Evolutionary conservation across 2,888 invertebrate genomes (phyloP).

Genomic region (Hyalella azteca): DNA sequence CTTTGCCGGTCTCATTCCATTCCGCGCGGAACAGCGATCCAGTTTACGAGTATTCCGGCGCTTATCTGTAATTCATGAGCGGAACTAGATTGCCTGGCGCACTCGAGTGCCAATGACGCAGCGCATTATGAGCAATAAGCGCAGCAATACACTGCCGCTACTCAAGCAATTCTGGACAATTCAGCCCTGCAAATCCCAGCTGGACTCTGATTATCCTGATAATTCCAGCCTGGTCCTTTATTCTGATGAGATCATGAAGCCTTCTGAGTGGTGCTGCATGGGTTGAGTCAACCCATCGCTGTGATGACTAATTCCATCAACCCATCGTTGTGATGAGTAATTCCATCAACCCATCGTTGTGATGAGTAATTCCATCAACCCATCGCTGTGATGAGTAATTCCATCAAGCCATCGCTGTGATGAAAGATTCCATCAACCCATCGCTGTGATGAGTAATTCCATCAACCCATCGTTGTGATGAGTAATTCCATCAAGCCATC

Average conservation of each 20-base stretch:
- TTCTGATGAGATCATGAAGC: constrained; percentile 4
- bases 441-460: too few species aligned
- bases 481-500: too few species aligned
- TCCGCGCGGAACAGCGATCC: constrained; percentile 16
- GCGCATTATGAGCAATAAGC: constrained; percentile 35
- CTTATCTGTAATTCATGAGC: constrained; percentile 10
- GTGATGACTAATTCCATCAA: too few species aligned
- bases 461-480: too few species aligned
- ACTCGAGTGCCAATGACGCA: constrained; percentile 31
- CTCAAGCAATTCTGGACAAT: constrained; percentile 17
- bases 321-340: too few species aligned
- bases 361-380: too few species aligned
- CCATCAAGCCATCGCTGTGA: too few species aligned
- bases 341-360: too few species aligned
- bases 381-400: too few species aligned
- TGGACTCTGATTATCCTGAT: constrained; percentile 14
- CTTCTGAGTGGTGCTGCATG: too few species aligned
- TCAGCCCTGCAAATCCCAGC: constrained; percentile 4
- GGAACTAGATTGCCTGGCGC: constrained; percentile 28
- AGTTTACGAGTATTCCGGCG: constrained; percentile 17
- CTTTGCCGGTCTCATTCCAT: constrained; percentile 35
- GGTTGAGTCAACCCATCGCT: too few species aligned
- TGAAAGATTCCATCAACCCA: too few species aligned
- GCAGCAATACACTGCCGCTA: constrained; percentile 24
- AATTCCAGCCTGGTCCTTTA: not conserved